A percentile compares a stretch with the other conserved stretches of the same genome.
phyloP scores from a whole-genome alignment of 2,113 vertebrate genomes.

The Paedocypris sp. region DNA sequence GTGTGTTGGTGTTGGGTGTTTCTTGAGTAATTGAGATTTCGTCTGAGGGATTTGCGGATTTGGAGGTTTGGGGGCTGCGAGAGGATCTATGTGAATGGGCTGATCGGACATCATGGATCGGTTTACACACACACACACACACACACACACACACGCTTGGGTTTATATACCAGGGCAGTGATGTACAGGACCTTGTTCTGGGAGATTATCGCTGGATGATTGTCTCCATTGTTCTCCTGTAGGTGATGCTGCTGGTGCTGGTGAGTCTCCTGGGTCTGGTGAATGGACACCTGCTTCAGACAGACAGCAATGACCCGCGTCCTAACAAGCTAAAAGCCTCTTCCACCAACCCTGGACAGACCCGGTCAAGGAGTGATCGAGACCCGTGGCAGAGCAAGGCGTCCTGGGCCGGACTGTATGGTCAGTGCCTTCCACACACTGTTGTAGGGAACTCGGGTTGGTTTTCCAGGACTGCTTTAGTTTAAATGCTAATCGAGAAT shows the following conservation, averaged over 20 bases:
- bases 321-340: slow-evolving; percentile 21
- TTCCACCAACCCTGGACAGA: background rate
- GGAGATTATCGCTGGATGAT: background rate
- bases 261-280: slow-evolving; percentile 40
- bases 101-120: slow-evolving; percentile 29
- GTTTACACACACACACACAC: slow-evolving; percentile 29
- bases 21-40: slow-evolving; percentile 45
- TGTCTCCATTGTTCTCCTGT: background rate
- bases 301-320: slow-evolving; percentile 29
- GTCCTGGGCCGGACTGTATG: slow-evolving; percentile 15
- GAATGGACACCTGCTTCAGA: slow-evolving; percentile 42
- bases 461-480: no score
- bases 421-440: slow-evolving; percentile 8
- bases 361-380: background rate
- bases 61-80: background rate
- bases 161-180: slow-evolving; percentile 1
- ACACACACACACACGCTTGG: no score
- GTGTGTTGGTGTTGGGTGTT: slow-evolving; percentile 40
- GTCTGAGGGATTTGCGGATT: background rate
- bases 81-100: slow-evolving; percentile 28
- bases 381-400: slow-evolving; percentile 11
- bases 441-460: background rate
- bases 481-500: no score
- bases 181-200: background rate
- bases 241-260: slow-evolving; percentile 49